These are phyloP conservation scores for Acleris holmiana DNA, from an alignment of 2,888 invertebrate species.

Conservation along the genomic window DNA sequence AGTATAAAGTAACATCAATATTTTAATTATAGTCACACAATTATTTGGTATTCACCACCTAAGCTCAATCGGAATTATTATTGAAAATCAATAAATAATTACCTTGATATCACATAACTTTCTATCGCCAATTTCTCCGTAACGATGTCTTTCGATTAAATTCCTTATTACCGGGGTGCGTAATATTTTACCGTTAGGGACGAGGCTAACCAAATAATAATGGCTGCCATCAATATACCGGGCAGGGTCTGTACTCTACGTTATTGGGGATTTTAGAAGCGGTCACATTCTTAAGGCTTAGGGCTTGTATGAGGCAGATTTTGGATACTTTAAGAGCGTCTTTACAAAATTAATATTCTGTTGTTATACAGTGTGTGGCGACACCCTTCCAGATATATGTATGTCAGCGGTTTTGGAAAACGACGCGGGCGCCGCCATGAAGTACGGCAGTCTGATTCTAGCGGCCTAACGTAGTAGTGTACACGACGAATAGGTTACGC, in stretches of 20 bases:
- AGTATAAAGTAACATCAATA: too few species aligned
- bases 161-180: conserved; percentile 47
- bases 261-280: conserved; percentile 56
- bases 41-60: neutral
- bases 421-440: too few species aligned
- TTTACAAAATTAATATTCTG: neutral
- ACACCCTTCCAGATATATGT: too few species aligned
- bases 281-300: conserved; percentile 26
- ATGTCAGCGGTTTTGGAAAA: too few species aligned
- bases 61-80: neutral
- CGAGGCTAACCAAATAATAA: conserved; percentile 59
- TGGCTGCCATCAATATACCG: conserved; percentile 55
- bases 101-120: conserved; percentile 12
- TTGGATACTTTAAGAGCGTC: neutral
- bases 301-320: neutral
- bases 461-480: too few species aligned
- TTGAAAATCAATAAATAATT: neutral
- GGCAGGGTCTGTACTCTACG: conserved; percentile 46
- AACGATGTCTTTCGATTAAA: conserved; percentile 46
- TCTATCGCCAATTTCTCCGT: conserved; percentile 36
- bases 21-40: too few species aligned
- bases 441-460: too few species aligned
- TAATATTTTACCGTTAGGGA: conserved; percentile 49
- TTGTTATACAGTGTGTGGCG: too few species aligned
- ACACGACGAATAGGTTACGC: too few species aligned